Percentiles rank a stretch among this genome's conserved stretches.
phyloP scores from a whole-genome alignment of 2,888 invertebrate genomes.

The Leptopilina syphax region DNA sequence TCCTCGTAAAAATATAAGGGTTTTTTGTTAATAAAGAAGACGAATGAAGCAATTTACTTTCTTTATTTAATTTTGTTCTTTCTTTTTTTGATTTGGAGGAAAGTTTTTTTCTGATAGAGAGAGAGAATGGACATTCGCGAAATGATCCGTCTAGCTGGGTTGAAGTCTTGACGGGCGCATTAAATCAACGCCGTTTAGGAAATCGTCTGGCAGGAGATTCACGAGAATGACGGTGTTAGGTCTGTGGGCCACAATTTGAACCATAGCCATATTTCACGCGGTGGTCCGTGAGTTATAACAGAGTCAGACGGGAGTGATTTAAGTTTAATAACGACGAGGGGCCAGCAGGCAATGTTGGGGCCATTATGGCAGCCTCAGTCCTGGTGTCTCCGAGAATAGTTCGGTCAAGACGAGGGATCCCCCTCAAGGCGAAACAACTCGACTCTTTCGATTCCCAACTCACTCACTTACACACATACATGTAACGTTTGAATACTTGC shows the following conservation, averaged over 20 bases:
- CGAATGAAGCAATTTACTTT: background rate
- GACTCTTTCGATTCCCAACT: background rate
- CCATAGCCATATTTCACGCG: conserved; percentile 74
- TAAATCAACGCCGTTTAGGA: conserved; percentile 70
- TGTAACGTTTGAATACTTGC: conserved; percentile 43
- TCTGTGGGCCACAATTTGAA: conserved; percentile 73
- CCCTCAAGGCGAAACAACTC: conserved; percentile 26
- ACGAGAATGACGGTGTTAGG: conserved; percentile 57
- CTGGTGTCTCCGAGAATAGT: conserved; percentile 45
- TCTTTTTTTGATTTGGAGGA: too few species aligned
- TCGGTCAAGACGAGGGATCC: conserved; percentile 21
- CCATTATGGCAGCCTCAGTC: conserved; percentile 64
- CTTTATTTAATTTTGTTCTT: background rate
- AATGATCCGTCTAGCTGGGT: conserved; percentile 41
- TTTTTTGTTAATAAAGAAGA: background rate
- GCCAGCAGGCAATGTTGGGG: conserved; percentile 62
- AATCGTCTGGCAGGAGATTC: conserved; percentile 59
- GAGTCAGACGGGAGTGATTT: conserved; percentile 74
- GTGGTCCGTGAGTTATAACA: conserved; percentile 72
- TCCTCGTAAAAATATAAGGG: too few species aligned
- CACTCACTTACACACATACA: background rate
- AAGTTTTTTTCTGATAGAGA: too few species aligned
- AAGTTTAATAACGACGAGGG: conserved; percentile 74
- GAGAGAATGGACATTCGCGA: conserved; percentile 8
- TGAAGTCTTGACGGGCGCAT: conserved; percentile 61